These are phyloP conservation scores for Drosophila aff. DNA, from an alignment of 1,140 invertebrate species.

Conservation along the genomic window DNA sequence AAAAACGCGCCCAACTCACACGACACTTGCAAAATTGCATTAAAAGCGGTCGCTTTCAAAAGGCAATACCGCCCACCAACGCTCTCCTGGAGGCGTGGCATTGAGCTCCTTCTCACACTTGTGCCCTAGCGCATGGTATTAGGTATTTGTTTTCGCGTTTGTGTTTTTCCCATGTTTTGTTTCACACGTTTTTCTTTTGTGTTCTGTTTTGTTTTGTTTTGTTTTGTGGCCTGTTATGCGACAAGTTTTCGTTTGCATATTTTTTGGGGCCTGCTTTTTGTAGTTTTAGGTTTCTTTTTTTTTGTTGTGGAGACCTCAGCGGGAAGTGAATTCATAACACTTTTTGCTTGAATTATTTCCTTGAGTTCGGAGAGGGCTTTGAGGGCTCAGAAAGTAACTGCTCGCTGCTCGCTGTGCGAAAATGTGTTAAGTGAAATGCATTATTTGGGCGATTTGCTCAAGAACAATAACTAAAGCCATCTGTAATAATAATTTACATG, in stretches of 20 bases:
- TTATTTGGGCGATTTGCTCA: slow-evolving; percentile 9
- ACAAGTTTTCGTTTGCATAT: slow-evolving; percentile 65
- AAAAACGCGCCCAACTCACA: slow-evolving; percentile 27
- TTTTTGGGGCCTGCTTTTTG: slow-evolving; percentile 36
- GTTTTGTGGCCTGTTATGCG: slow-evolving; percentile 3
- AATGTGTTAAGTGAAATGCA: slow-evolving; percentile 26
- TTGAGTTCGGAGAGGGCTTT: slow-evolving; percentile 10
- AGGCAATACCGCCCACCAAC: slow-evolving; percentile 31
- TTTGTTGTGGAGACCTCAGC: slow-evolving; percentile 3
- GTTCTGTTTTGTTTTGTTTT: slow-evolving; percentile 7
- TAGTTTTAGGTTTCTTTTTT: slow-evolving; percentile 18
- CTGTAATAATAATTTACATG: not conserved
- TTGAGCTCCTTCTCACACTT: slow-evolving; percentile 10
- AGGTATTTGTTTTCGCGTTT: slow-evolving; percentile 42
- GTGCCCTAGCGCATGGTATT: slow-evolving; percentile 2
- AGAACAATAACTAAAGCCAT: slow-evolving; percentile 6
- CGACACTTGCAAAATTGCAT: slow-evolving; percentile 72
- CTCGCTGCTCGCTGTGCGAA: slow-evolving; percentile 8
- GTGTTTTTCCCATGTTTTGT: slow-evolving; percentile 20
- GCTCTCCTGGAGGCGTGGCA: slow-evolving; percentile 5
- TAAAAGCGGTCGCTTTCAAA: slow-evolving; percentile 62
- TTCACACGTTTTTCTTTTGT: slow-evolving; percentile 13
- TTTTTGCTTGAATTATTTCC: slow-evolving; percentile 22
- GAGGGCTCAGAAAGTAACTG: slow-evolving; percentile 6
- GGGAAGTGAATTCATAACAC: slow-evolving; percentile 28